These are phyloP conservation scores for Masnerella sp. DNA, from an alignment of 2,888 invertebrate genomes.

Conservation along the genomic window DNA sequence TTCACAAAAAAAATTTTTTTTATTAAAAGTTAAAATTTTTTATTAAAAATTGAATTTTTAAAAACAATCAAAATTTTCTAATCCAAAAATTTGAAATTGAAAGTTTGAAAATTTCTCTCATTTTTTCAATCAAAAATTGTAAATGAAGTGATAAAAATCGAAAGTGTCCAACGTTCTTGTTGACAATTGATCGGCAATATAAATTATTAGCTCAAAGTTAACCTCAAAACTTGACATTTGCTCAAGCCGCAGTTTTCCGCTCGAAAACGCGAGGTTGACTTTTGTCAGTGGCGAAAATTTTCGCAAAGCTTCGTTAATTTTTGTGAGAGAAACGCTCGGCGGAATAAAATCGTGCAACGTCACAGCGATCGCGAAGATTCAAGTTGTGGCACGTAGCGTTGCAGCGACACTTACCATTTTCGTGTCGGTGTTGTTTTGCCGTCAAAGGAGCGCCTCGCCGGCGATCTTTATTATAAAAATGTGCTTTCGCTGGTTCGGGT, in stretches of 20 bases:
- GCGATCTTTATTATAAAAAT: slow-evolving; percentile 41
- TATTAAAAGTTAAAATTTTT: no score
- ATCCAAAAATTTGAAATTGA: no score
- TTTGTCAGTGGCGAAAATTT: no score
- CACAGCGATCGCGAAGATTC: slow-evolving; percentile 14
- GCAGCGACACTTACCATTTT: slow-evolving; percentile 44
- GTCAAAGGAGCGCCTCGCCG: slow-evolving; percentile 40
- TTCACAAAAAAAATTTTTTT: no score
- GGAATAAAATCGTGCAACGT: slow-evolving; percentile 13
- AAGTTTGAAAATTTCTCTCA: no score
- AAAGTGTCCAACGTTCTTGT: not conserved
- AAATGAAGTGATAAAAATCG: no score
- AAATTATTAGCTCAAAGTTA: slow-evolving; percentile 28
- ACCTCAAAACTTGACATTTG: slow-evolving; percentile 46
- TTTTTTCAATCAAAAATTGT: no score
- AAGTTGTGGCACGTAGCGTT: not conserved
- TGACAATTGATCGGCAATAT: slow-evolving; percentile 16
- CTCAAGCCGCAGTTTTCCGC: not conserved
- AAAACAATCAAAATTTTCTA: no score
- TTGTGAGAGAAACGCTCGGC: not conserved
- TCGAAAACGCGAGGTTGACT: not conserved
- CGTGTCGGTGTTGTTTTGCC: slow-evolving; percentile 24
- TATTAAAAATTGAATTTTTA: no score
- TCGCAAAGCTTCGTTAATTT: no score
- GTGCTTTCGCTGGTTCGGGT: slow-evolving; percentile 13